Conservation (phyloP, 2,113 vertebrate genomes). For the Xiphorhynchus elegans region DNA sequence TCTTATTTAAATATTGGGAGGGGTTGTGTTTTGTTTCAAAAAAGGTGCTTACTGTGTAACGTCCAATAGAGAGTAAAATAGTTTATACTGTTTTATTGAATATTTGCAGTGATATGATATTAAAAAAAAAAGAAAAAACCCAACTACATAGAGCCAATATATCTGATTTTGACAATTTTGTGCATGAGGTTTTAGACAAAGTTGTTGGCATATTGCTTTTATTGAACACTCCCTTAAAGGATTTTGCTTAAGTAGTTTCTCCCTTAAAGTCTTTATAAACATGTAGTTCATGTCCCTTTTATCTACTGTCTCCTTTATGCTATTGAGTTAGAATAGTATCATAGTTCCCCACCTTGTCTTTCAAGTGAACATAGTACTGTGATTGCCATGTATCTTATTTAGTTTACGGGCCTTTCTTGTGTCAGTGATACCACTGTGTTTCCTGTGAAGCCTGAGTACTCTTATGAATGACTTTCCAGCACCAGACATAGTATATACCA, state of each 20-base stretch:
- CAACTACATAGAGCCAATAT: not conserved
- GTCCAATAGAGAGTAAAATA: not conserved
- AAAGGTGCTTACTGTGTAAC: not conserved
- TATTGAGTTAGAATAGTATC: not conserved
- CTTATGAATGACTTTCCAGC: slow-evolving; percentile 27
- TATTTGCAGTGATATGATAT: not conserved
- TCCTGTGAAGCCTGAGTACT: not conserved
- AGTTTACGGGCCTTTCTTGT: slow-evolving; percentile 13
- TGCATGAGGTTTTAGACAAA: not conserved
- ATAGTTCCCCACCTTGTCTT: slow-evolving; percentile 24
- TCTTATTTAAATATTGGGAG: not conserved
- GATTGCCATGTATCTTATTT: not conserved
- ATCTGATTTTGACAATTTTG: not conserved
- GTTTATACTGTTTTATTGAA: not conserved
- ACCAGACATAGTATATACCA: not conserved
- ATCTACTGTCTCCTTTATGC: not conserved
- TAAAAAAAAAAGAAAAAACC: not conserved
- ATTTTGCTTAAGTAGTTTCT: slow-evolving; percentile 15
- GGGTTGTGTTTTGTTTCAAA: not conserved
- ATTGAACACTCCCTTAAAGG: not conserved
- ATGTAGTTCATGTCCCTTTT: not conserved
- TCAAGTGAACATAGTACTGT: not conserved
- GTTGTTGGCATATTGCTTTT: not conserved
- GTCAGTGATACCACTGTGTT: not conserved
- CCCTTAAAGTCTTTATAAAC: slow-evolving; percentile 14